These are phyloP conservation scores for Epizoanthus scotinus DNA, from an alignment of 92 coral and sea anemone genomes.

Conservation along the genomic window DNA sequence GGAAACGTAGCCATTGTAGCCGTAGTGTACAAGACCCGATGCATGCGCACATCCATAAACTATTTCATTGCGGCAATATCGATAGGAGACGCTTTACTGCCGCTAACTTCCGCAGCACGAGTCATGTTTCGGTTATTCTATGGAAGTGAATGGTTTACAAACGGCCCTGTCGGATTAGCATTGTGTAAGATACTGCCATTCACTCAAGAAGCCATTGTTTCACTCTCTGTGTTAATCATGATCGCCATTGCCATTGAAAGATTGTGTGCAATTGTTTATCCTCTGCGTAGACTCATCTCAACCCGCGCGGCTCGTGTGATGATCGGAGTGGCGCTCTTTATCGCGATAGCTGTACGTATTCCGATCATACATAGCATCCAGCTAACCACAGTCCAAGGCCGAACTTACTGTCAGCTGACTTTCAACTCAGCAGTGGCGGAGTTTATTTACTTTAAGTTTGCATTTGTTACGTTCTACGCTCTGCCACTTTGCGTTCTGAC, in stretches of 20 bases:
- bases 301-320: slow-evolving; percentile 3
- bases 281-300: slow-evolving; percentile 2
- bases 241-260: slow-evolving; percentile 18
- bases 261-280: slow-evolving; percentile 12
- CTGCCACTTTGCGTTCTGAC: slow-evolving; percentile 2
- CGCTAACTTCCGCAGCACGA: slow-evolving; percentile 6
- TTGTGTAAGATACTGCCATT: slow-evolving; percentile 18
- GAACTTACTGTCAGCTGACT: not conserved
- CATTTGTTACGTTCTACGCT: slow-evolving; percentile 5
- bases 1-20: slow-evolving; percentile 2
- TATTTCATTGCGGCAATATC: slow-evolving; percentile 12
- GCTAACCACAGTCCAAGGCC: not conserved
- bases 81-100: not conserved
- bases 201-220: slow-evolving; percentile 23
- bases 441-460: slow-evolving; percentile 8
- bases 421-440: not conserved
- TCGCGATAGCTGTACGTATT: not conserved
- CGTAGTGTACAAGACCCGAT: slow-evolving; percentile 5
- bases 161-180: slow-evolving; percentile 2
- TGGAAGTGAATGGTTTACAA: slow-evolving; percentile 13
- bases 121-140: slow-evolving; percentile 20
- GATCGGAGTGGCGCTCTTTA: not conserved
- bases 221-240: slow-evolving; percentile 18
- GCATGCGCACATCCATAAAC: slow-evolving; percentile 13
- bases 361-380: not conserved